Conservation (phyloP, 2,888 invertebrate species). For the Hirtodrosophila duncani region DNA sequence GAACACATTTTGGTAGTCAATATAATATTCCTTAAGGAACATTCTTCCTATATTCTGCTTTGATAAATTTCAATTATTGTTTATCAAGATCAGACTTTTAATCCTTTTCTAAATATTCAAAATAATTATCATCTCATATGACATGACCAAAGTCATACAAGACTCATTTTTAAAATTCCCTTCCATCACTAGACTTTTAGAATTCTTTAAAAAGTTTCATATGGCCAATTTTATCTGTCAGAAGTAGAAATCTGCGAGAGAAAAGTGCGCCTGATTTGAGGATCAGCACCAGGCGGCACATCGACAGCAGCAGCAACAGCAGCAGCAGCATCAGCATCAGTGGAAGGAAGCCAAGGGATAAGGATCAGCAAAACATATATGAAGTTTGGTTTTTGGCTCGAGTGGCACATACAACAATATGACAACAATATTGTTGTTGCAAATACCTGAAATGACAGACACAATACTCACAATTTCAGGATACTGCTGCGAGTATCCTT, state of each 20-base stretch:
- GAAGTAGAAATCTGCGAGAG: slow-evolving; percentile 58
- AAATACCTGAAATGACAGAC: slow-evolving; percentile 54
- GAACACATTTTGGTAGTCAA: too few relatives aligned
- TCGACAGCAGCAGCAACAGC: slow-evolving; percentile 30
- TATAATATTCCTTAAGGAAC: too few relatives aligned
- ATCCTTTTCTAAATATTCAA: too few relatives aligned
- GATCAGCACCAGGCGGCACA: too few relatives aligned
- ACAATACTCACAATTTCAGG: not conserved
- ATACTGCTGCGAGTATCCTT: not conserved
- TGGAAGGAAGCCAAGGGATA: slow-evolving; percentile 21
- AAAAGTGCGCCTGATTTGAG: slow-evolving; percentile 69
- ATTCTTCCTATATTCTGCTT: too few relatives aligned
- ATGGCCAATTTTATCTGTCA: slow-evolving; percentile 69
- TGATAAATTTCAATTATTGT: too few relatives aligned
- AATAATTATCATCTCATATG: too few relatives aligned
- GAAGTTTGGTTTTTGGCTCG: slow-evolving; percentile 55
- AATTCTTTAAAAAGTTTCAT: too few relatives aligned
- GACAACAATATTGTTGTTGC: slow-evolving; percentile 49
- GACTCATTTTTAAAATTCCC: too few relatives aligned
- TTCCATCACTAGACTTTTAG: too few relatives aligned
- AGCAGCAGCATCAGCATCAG: slow-evolving; percentile 17
- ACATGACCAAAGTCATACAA: too few relatives aligned
- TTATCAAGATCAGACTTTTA: too few relatives aligned
- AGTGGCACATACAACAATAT: slow-evolving; percentile 40
- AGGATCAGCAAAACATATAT: slow-evolving; percentile 48